Base-by-base conservation (phyloP, 2,888 invertebrate species). In the Drosophila tanythrix region DNA sequence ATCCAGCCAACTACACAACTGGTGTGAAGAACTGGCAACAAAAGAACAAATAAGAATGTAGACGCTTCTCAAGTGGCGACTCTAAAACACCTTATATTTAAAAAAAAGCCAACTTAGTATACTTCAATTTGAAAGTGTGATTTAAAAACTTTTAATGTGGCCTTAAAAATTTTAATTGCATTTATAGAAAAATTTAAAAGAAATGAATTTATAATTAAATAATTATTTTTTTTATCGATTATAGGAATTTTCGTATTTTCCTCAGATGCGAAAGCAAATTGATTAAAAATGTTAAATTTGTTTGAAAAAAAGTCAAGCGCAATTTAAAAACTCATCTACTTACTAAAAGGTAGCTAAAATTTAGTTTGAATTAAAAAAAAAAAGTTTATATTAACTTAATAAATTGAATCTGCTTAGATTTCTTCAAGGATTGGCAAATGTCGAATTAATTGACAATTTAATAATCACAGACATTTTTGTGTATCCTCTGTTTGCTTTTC, bases 1-100 rank as follows among this genome's bases (percentile, higher is more conserved):
- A 75, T 57, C 69, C 74, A 70, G 58, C n/a, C 53, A 43, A 38
- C 43, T 10, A 58, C 60, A 53, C 68, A 68, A 82, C 75, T 80
- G 70, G 81, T 83, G 79, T 67, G 63, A 67, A 65, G 55, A 52
- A 36, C 25, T 58, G 58, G 46, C 38, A 62, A 21, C 65, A 67
- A 43, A 60, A 31, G 36, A 66, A 31, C 67, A 70, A 57, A 53
- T 56, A 52, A 52, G 57, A 48, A 57, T 43, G 13, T 29, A 5
- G 0, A 7, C 3, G 3, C 2, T 8, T 11, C 35, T 8, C 8
- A n/a, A 15, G 33, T 18, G 25, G 58, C 27, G 56, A 69, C 57
- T 29, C 1, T 0, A 25, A 43, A 13, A 58, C 63, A 60, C 74
- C 52, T 29, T 61, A 31, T 25, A 38, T 13, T 36, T 38, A 10